Evolutionary conservation across 1,140 invertebrate species (phyloP), one percentile per base, ranked within the genome.

Genomic region (Apolygus lucorum): DNA sequence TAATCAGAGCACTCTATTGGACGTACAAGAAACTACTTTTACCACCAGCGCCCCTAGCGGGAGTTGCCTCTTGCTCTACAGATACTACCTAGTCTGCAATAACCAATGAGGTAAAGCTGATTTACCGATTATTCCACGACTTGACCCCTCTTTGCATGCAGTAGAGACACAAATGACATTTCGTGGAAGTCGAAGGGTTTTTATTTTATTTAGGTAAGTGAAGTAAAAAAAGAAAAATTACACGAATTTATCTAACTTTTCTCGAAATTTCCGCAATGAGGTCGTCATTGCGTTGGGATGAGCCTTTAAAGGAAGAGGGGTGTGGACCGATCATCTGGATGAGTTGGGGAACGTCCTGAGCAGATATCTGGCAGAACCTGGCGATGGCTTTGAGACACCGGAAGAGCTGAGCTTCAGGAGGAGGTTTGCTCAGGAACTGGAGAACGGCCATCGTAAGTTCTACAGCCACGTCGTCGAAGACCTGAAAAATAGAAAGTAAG

Each of bases 271-370:
- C 65, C 2, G 72, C 63, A 1, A 96, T 88, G 63, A 92, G 82
- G 73, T 88, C 85, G 77, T 95, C 92, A 65, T 93, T 81, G 70
- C 92, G 85, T 73, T 87, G 82, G 29, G 91, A 93, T 25, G 83
- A 85, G 27, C 92, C 92, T 67, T 86, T 86, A 79, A 93, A 95
- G 76, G 88, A 87, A 71, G 84, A 83, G 34, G 93, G 90, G 78
- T 90, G 87, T 1, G 92, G 92, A n/a, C 92, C 93, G 75, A 96
- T 91, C 89, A 95, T 92, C 76, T 93, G 91, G 65, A 95, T 87
- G 21, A 95, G 83, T 75, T 91, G 90, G 0, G 91, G 91, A 27
- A 95, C 91, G 78, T 94, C 92, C 70, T 89, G 87, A 29, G 84
- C 81, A 49, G 88, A 89, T 75, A 93, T 88, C 74, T 87, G 86